Base-by-base conservation (phyloP, 2,888 invertebrate genomes). In the Callinectes sapidus region DNA sequence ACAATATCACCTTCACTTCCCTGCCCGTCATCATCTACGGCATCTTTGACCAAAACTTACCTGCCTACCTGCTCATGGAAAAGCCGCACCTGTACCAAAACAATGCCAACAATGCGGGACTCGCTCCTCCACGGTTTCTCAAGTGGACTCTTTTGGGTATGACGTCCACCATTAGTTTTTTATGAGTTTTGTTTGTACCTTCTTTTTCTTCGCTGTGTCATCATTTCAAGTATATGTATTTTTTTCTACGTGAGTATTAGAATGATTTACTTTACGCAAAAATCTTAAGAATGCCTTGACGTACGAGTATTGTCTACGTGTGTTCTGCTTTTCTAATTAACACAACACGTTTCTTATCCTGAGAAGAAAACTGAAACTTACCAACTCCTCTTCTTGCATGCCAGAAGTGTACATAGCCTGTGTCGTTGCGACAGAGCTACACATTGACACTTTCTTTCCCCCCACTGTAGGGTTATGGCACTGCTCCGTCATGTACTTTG, bases 1-100 rank as follows among this genome's bases (percentile, higher is more conserved):
- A 96, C 96, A 98, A 98, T 96, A 96, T 98, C 89, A 95, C 97
- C 54, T 98, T 98, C 95, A 97, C 98, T 0, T 97, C 98, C 0
- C 95, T 97, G 90, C 98, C 98, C 0, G 97, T 98, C 92, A 96
- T 98, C 23, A 95, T 97, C 14, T 97, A 97, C 94, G 97, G 98
- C 0, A 96, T 98, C 90, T 97, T 97, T 28, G 98, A 98, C 95
- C 97, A 98, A 95, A 96, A 97, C 94, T 97, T 97, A 95, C 95
- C 96, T 0, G 96, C 97, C 2, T 95, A 96, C 0, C 95, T 96
- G 0, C 96, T 97, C 90, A 95, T 96, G 95, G 96, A 96, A n/a
- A 96, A 97, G 94, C 98, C 98, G 0, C 96, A 96, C 18, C 95
- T 98, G 1, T 98, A 98, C 95, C 96, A 96, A 95, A 96, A 96